phyloP scores from a whole-genome alignment of 2,888 invertebrate genomes.

The Nomada ruficornis region DNA sequence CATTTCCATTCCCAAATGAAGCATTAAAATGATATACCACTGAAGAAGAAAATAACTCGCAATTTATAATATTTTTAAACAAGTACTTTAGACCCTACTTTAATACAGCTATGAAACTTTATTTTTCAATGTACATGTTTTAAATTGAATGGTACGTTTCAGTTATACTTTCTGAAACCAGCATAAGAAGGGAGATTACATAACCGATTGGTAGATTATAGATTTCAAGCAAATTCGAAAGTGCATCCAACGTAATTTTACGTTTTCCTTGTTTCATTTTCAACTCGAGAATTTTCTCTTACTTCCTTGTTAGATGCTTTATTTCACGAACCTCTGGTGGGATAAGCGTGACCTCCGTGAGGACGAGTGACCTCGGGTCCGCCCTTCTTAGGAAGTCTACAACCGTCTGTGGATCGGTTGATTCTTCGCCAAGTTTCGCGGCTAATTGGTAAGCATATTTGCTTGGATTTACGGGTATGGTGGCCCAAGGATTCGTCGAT shows the following conservation, averaged over 20 bases:
- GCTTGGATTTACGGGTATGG: constrained; percentile 17
- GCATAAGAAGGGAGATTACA: background rate
- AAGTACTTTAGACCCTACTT: too few relatives aligned
- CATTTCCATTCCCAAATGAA: background rate
- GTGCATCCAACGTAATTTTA: too few relatives aligned
- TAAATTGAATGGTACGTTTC: too few relatives aligned
- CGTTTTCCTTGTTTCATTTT: too few relatives aligned
- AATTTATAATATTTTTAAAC: too few relatives aligned
- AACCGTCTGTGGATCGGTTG: constrained; percentile 70
- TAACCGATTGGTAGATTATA: background rate
- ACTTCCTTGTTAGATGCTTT: background rate
- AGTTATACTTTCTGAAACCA: too few relatives aligned
- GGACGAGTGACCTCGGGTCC: constrained; percentile 67
- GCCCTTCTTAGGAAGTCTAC: constrained; percentile 72
- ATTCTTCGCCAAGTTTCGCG: constrained; percentile 67
- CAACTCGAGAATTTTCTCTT: background rate
- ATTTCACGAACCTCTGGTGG: background rate
- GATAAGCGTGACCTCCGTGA: constrained; percentile 52
- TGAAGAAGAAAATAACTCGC: too few relatives aligned
- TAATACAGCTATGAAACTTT: too few relatives aligned
- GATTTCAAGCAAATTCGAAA: too few relatives aligned
- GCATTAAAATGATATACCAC: too few relatives aligned
- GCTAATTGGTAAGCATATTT: constrained; percentile 66
- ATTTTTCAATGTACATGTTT: too few relatives aligned
- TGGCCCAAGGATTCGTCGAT: constrained; percentile 57